A percentile compares a stretch with the other conserved stretches of the same genome.
Evolutionary conservation across 2,797 vertebrate species (phyloP).

Genomic region (Bryconaethiops microstoma): DNA sequence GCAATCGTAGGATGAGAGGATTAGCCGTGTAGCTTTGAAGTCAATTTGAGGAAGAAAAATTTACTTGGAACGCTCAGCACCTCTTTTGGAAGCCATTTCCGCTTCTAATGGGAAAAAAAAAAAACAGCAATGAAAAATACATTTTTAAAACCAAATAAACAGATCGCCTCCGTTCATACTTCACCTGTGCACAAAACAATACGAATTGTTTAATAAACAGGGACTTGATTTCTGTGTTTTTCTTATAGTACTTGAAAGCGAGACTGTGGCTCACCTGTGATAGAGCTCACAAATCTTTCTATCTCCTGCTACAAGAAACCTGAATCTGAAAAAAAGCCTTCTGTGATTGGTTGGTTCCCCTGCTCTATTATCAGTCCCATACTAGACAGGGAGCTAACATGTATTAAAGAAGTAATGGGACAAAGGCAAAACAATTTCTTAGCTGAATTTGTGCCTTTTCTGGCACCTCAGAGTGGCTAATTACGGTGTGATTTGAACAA

Average conservation of each 20-base stretch:
- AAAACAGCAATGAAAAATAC: slow-evolving; percentile 1
- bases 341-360: slow-evolving; percentile 23
- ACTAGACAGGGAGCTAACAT: slow-evolving; percentile 21
- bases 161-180: not conserved
- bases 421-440: slow-evolving; percentile 7
- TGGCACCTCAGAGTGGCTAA: slow-evolving; percentile 53
- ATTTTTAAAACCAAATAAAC: too few relatives aligned
- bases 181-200: not conserved
- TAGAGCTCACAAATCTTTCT: not conserved
- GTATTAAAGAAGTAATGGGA: not conserved
- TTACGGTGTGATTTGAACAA: slow-evolving; percentile 59
- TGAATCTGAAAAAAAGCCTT: slow-evolving; percentile 22
- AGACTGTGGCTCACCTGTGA: not conserved
- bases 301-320: not conserved
- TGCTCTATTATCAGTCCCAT: slow-evolving; percentile 21
- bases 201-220: too few relatives aligned
- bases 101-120: slow-evolving; percentile 14
- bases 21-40: slow-evolving; percentile 79
- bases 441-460: slow-evolving; percentile 44
- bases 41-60: slow-evolving; percentile 70
- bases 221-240: not conserved
- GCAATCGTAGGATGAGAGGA: slow-evolving; percentile 67
- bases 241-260: not conserved
- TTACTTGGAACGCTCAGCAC: slow-evolving; percentile 66
- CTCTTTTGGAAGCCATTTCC: slow-evolving; percentile 31